A percentile compares a stretch with the other conserved stretches of the same genome.
These are phyloP conservation scores for Ips typographus DNA, from an alignment of 1,140 invertebrate genomes.

Conservation along the genomic window DNA sequence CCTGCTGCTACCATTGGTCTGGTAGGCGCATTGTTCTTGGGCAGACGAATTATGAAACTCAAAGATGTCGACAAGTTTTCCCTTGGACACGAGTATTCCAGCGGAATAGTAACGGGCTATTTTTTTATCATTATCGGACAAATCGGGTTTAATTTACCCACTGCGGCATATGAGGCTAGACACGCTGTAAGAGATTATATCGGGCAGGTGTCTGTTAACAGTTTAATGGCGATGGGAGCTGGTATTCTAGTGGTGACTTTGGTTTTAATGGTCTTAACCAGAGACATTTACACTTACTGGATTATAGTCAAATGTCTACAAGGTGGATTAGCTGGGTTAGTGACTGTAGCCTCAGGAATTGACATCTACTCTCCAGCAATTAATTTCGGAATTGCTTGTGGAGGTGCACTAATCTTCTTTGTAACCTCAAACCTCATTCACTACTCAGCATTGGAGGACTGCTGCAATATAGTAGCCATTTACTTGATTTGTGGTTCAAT, in stretches of 20 bases:
- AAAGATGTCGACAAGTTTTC: conserved; percentile 38
- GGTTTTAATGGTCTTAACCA: conserved; percentile 35
- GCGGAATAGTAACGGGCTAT: conserved; percentile 37
- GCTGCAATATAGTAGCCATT: conserved; percentile 40
- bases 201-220: conserved; percentile 36
- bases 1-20: conserved; percentile 32
- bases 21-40: conserved; percentile 38
- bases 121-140: conserved; percentile 40
- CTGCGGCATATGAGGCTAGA: conserved; percentile 12
- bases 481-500: conserved; percentile 39
- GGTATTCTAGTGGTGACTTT: conserved; percentile 34
- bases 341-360: conserved; percentile 35
- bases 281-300: conserved; percentile 40
- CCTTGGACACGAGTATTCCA: conserved; percentile 37
- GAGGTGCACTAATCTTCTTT: conserved; percentile 34
- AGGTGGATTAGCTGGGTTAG: conserved; percentile 40
- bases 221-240: conserved; percentile 37
- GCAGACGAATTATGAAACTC: conserved; percentile 39
- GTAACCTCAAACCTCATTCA: conserved; percentile 32
- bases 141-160: conserved; percentile 36
- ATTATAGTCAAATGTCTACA: conserved; percentile 40
- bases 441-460: conserved; percentile 41
- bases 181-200: conserved; percentile 28
- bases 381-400: conserved; percentile 31
- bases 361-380: conserved; percentile 35